Percentiles rank a stretch among this genome's conserved stretches.
These are phyloP conservation scores for Dicrostonyx torquatus DNA, from an alignment of 2,797 vertebrate genomes.

Conservation along the genomic window DNA sequence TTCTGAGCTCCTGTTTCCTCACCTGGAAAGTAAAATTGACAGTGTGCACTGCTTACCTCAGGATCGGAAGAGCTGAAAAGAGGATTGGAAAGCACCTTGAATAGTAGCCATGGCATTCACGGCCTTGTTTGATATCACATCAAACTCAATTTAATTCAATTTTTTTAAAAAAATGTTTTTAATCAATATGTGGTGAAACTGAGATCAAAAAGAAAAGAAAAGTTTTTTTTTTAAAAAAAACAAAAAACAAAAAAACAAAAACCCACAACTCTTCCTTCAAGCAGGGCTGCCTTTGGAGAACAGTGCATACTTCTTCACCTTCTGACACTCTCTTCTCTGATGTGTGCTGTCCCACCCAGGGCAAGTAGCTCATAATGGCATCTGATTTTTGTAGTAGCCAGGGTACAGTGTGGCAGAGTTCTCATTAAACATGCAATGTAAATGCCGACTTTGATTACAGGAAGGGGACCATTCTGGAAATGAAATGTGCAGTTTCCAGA, in stretches of 20 bases:
- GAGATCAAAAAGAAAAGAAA: background rate
- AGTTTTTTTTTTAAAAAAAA: too few species aligned
- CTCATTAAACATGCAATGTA: background rate
- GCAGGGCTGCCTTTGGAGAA: background rate
- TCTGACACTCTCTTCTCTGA: background rate
- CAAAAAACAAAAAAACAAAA: background rate
- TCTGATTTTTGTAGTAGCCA: background rate
- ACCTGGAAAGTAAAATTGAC: background rate
- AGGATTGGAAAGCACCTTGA: background rate
- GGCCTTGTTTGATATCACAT: background rate
- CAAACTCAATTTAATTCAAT: background rate
- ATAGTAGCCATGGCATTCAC: background rate
- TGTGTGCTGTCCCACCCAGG: background rate
- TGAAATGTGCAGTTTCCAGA: background rate
- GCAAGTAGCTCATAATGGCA: background rate
- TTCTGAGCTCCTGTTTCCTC: background rate
- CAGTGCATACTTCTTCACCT: background rate
- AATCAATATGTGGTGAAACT: background rate
- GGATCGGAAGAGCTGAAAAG: background rate
- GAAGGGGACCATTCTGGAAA: constrained; percentile 4
- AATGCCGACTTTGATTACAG: background rate
- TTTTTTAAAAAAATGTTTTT: background rate
- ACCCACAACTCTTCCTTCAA: background rate
- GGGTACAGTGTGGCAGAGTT: background rate
- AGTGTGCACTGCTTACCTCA: background rate